These are phyloP conservation scores for Alca torda DNA, from an alignment of 2,797 vertebrate genomes.

Conservation along the genomic window DNA sequence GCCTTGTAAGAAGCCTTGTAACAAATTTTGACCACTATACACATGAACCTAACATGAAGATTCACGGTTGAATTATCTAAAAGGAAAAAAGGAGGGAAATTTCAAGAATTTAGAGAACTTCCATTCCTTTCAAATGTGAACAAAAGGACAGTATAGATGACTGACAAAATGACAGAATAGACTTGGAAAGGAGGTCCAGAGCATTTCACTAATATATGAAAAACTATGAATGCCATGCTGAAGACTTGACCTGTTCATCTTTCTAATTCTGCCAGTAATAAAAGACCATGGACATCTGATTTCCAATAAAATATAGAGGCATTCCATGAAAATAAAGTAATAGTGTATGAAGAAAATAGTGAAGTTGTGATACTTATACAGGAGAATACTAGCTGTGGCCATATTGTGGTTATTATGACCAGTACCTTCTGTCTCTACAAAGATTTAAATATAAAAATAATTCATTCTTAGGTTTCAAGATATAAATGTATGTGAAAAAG, in stretches of 20 bases:
- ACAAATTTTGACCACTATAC: background rate
- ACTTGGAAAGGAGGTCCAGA: background rate
- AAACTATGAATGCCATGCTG: background rate
- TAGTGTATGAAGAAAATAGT: background rate
- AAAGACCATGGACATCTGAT: background rate
- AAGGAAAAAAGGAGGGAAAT: background rate
- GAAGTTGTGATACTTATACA: background rate
- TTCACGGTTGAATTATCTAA: background rate
- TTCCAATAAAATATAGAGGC: background rate
- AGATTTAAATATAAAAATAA: background rate
- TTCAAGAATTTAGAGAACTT: background rate
- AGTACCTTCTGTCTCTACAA: background rate
- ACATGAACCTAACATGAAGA: background rate
- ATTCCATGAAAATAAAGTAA: background rate
- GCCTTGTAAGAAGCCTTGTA: background rate
- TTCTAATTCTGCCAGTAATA: background rate
- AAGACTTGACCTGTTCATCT: background rate
- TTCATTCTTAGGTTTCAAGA: background rate
- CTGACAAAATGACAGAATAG: background rate
- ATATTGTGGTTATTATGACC: background rate
- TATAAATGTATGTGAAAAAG: background rate
- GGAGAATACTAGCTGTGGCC: background rate
- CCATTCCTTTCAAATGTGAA: background rate
- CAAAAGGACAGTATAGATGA: background rate
- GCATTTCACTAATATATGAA: background rate